These are phyloP conservation scores for Phenacoccus solenopsis DNA, from an alignment of 1,140 invertebrate species.

Conservation along the genomic window DNA sequence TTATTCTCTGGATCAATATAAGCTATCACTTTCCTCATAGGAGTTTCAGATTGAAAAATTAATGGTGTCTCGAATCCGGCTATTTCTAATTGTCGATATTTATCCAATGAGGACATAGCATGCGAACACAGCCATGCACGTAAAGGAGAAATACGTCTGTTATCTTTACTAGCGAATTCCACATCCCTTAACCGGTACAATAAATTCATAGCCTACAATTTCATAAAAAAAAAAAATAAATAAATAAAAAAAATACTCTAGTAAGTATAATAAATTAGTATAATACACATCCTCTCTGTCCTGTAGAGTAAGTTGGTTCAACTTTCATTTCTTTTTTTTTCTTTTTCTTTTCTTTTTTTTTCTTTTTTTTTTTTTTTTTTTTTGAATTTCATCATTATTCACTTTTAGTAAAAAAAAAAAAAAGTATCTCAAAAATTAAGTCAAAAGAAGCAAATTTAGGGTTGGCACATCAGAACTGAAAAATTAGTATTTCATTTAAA, in stretches of 20 bases:
- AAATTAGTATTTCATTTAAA: background rate
- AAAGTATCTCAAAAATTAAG: no score
- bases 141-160: slow-evolving; percentile 71
- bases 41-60: slow-evolving; percentile 72
- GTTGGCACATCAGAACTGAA: background rate
- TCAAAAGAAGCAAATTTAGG: no score
- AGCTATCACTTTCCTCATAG: slow-evolving; percentile 73
- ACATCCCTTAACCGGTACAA: slow-evolving; percentile 68
- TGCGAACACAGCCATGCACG: slow-evolving; percentile 84
- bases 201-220: slow-evolving; percentile 77
- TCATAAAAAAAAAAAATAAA: background rate
- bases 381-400: no score
- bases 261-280: no score
- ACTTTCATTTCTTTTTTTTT: no score
- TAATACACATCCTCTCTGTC: no score
- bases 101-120: slow-evolving; percentile 63
- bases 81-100: slow-evolving; percentile 61
- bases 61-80: slow-evolving; percentile 54
- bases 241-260: background rate
- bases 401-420: no score
- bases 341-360: no score
- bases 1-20: slow-evolving; percentile 89
- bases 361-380: no score
- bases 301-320: no score
- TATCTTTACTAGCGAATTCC: slow-evolving; percentile 51